These are phyloP conservation scores for Pissodes strobi DNA, from an alignment of 1,140 invertebrate genomes.

Conservation along the genomic window DNA sequence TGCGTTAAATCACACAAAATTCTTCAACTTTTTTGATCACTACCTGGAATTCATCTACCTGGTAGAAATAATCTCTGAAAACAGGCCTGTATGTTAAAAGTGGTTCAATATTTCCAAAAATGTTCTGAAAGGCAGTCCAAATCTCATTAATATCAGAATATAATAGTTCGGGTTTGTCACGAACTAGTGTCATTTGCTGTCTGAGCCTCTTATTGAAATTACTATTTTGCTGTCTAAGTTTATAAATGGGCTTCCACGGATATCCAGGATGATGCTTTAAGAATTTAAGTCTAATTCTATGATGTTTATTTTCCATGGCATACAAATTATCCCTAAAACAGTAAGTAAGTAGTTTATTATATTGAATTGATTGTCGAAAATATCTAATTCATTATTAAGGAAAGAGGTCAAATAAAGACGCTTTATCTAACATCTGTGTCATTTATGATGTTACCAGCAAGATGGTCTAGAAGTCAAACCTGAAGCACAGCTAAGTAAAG, in stretches of 20 bases:
- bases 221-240: slow-evolving; percentile 53
- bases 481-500: too few species aligned
- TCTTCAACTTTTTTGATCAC: too few species aligned
- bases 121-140: slow-evolving; percentile 70
- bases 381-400: too few species aligned
- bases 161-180: slow-evolving; percentile 61
- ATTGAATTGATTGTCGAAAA: background rate
- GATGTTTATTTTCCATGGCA: slow-evolving; percentile 59
- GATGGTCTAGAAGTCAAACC: too few species aligned
- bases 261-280: slow-evolving; percentile 39
- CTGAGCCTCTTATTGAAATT: slow-evolving; percentile 65
- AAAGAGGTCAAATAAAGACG: too few species aligned
- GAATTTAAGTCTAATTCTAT: slow-evolving; percentile 52
- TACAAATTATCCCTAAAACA: slow-evolving; percentile 63
- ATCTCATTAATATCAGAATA: slow-evolving; percentile 68
- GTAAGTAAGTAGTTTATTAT: slow-evolving; percentile 46
- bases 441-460: too few species aligned
- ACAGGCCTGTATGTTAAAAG: slow-evolving; percentile 72
- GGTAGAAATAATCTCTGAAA: slow-evolving; percentile 73
- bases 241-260: slow-evolving; percentile 62
- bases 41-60: too few species aligned
- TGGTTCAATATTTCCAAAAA: slow-evolving; percentile 65
- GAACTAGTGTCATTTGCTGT: slow-evolving; percentile 65
- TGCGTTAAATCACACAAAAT: too few species aligned
- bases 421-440: too few species aligned